phyloP scores from a whole-genome alignment of 2,888 invertebrate species.

The Protodeltote pygarga region DNA sequence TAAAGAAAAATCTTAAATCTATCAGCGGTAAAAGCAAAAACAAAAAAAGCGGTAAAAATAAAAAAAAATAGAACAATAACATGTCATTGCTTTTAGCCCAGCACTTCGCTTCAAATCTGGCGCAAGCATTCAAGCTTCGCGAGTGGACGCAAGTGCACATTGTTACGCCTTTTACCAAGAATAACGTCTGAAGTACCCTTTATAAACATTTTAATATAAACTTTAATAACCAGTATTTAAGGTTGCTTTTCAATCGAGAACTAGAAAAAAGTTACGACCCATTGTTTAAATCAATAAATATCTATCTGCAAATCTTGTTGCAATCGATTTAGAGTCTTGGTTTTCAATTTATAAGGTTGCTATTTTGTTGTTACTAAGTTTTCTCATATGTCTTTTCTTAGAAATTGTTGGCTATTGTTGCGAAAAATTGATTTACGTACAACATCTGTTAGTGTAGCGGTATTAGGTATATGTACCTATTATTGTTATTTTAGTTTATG shows the following conservation, averaged over 20 bases:
- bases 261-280: background rate
- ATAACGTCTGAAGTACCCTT: conserved; percentile 38
- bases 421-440: conserved; percentile 85
- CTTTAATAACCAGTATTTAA: accelerated
- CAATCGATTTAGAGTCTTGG: conserved; percentile 40
- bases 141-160: conserved; percentile 80
- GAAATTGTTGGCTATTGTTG: conserved; percentile 68
- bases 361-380: conserved; percentile 13
- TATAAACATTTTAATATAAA: background rate
- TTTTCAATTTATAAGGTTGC: conserved; percentile 22
- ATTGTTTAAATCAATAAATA: conserved; percentile 19
- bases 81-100: conserved; percentile 65
- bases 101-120: conserved; percentile 73
- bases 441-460: conserved; percentile 70
- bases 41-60: conserved; percentile 6
- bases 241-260: conserved; percentile 1
- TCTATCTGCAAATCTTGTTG: conserved; percentile 33
- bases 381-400: conserved; percentile 33
- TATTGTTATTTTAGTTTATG: conserved; percentile 57
- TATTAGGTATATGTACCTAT: conserved; percentile 65
- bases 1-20: no score
- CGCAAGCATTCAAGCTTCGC: conserved; percentile 75
- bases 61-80: conserved; percentile 42
- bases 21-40: no score
- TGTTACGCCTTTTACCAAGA: conserved; percentile 59